phyloP scores from a whole-genome alignment of 2,113 vertebrate species.

The Phyllopteryx taeniolatus region DNA sequence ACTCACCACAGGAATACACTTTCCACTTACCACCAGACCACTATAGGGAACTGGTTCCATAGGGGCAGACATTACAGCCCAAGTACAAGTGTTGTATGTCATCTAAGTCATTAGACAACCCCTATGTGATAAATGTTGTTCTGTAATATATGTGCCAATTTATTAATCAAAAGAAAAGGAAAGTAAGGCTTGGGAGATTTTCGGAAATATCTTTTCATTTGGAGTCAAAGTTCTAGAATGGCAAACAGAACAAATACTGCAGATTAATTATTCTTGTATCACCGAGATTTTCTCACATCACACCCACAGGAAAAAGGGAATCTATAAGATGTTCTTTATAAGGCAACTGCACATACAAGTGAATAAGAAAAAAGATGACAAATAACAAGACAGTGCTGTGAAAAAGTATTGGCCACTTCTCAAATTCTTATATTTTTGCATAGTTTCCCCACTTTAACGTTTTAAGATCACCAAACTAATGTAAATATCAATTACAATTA shows the following conservation, averaged over 20 bases:
- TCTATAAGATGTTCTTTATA: not conserved
- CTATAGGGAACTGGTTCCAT: constrained; percentile 60
- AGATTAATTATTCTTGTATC: not conserved
- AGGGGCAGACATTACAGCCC: constrained; percentile 40
- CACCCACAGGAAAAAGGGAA: not conserved
- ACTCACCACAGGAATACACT: constrained; percentile 66
- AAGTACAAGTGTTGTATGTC: constrained; percentile 39
- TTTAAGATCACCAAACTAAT: no score
- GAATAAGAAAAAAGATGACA: not conserved
- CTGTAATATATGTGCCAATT: constrained; percentile 43
- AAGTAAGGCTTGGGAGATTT: constrained; percentile 15
- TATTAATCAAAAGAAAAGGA: constrained; percentile 25
- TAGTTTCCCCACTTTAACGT: no score
- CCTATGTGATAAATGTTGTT: constrained; percentile 38
- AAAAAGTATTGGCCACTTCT: no score
- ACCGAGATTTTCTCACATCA: not conserved
- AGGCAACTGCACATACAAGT: not conserved
- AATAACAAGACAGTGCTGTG: not conserved
- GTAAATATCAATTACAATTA: no score
- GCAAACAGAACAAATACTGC: not conserved
- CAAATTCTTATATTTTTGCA: no score
- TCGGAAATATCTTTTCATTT: constrained; percentile 16
- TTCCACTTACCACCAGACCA: constrained; percentile 63
- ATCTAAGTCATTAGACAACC: constrained; percentile 41
- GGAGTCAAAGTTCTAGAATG: not conserved